Evolutionary conservation across 2,888 invertebrate species (phyloP).

Genomic region (Temnothorax rugatulus): DNA sequence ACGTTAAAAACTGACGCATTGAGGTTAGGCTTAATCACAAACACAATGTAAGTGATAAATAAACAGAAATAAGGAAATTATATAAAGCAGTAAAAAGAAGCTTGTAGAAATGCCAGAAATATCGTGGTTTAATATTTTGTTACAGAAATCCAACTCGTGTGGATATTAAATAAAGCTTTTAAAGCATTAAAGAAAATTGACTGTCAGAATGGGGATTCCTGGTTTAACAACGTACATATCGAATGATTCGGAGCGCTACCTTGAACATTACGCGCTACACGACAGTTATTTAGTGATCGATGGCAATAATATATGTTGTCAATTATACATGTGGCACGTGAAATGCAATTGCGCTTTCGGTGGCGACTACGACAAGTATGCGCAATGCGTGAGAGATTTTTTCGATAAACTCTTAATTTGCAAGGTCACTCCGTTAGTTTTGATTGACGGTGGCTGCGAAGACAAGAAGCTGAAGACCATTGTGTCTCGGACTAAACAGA

Average conservation of each 20-base stretch:
- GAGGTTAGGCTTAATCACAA: slow-evolving; percentile 6
- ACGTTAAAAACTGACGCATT: too few species aligned
- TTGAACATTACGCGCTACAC: slow-evolving; percentile 89
- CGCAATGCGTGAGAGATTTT: slow-evolving; percentile 89
- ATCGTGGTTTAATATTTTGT: not conserved
- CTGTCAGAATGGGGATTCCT: slow-evolving; percentile 91
- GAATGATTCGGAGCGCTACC: slow-evolving; percentile 89
- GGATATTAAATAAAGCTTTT: not conserved
- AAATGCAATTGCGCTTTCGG: slow-evolving; percentile 92
- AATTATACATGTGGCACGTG: slow-evolving; percentile 89
- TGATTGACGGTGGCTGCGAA: slow-evolving; percentile 94
- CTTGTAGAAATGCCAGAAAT: not conserved
- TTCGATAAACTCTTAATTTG: slow-evolving; percentile 91
- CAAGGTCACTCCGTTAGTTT: slow-evolving; percentile 90
- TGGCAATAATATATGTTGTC: slow-evolving; percentile 92
- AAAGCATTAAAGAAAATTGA: not conserved
- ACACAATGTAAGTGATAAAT: not conserved
- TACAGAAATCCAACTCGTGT: not conserved
- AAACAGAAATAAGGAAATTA: not conserved
- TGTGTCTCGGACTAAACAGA: slow-evolving; percentile 88
- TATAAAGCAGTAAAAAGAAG: not conserved
- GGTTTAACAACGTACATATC: slow-evolving; percentile 94
- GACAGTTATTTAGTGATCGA: slow-evolving; percentile 92
- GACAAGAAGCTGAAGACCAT: slow-evolving; percentile 91
- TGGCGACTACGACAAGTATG: slow-evolving; percentile 94